Percentiles rank a stretch among this genome's conserved stretches.
phyloP scores from a whole-genome alignment of 2,888 invertebrate species.

The Epinotia ramella region DNA sequence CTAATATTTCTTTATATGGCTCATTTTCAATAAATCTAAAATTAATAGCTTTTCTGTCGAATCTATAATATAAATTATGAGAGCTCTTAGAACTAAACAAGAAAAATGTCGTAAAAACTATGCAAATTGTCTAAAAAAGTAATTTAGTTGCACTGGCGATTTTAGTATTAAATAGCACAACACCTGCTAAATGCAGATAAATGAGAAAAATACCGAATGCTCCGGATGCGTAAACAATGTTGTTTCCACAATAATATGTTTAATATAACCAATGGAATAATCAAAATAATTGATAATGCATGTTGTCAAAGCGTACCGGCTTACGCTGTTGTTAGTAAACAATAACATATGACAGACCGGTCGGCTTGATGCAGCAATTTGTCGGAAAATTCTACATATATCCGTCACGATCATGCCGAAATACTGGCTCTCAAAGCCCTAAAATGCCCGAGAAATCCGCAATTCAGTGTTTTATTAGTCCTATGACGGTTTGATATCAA shows the following conservation, averaged over 20 bases:
- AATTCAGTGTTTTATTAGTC: conserved; percentile 53
- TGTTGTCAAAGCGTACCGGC: conserved; percentile 67
- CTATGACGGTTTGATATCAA: conserved; percentile 56
- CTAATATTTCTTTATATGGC: background rate
- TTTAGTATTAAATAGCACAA: conserved; percentile 5
- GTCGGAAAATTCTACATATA: conserved; percentile 53
- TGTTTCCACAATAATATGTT: conserved; percentile 38
- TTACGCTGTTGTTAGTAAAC: conserved; percentile 79
- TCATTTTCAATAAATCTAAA: background rate
- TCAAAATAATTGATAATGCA: conserved; percentile 48
- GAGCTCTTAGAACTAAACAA: background rate
- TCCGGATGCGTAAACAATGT: conserved; percentile 29
- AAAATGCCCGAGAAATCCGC: conserved; percentile 54
- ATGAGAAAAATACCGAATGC: conserved; percentile 16
- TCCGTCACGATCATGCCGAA: conserved; percentile 52
- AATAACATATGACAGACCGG: conserved; percentile 76
- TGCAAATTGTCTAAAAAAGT: background rate
- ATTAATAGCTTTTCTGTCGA: background rate
- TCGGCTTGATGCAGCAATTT: conserved; percentile 53
- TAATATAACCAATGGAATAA: conserved; percentile 42
- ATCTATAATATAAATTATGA: background rate
- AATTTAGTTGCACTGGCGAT: background rate
- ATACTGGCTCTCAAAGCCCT: conserved; percentile 50
- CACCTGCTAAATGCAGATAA: background rate
- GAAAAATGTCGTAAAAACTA: background rate